These are phyloP conservation scores for Clistopyga incitator DNA, from an alignment of 2,888 invertebrate species.

Conservation along the genomic window DNA sequence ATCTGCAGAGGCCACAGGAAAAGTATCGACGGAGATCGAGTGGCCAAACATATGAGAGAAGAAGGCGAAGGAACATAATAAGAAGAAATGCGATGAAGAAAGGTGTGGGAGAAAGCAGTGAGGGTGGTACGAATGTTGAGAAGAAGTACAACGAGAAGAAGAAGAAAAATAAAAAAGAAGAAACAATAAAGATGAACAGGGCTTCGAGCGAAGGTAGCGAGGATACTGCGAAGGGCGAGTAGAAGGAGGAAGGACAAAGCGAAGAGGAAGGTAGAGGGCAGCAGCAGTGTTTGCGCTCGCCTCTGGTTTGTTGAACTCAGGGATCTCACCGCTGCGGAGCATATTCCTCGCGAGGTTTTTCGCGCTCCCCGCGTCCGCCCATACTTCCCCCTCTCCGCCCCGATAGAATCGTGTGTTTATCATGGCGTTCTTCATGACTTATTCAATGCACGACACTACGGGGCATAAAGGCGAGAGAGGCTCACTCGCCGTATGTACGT, in stretches of 20 bases:
- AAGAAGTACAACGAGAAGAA: not conserved
- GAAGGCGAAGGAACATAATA: no score
- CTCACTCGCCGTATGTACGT: conserved; percentile 46
- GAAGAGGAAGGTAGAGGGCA: conserved; percentile 39
- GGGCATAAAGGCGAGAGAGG: conserved; percentile 71
- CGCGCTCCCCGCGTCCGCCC: conserved; percentile 58
- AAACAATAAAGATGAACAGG: conserved; percentile 12
- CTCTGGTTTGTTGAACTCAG: conserved; percentile 72
- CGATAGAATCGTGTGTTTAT: conserved; percentile 76
- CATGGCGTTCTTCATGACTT: conserved; percentile 76
- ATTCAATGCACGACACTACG: conserved; percentile 74
- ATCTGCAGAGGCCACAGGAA: not conserved
- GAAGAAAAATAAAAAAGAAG: conserved; percentile 31
- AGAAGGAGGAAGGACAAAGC: conserved; percentile 46
- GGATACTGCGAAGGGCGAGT: not conserved
- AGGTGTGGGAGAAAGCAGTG: no score
- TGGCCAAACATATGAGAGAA: not conserved
- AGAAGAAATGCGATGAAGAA: no score
- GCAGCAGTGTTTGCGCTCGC: conserved; percentile 66
- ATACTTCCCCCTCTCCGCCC: conserved; percentile 65
- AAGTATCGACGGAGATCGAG: not conserved
- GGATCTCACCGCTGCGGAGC: conserved; percentile 37
- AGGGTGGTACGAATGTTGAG: no score
- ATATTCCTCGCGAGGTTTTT: conserved; percentile 59
- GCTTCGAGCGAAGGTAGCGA: conserved; percentile 27